A percentile compares a stretch with the other conserved stretches of the same genome.
These are phyloP conservation scores for Basileuterus tristriatus DNA, from an alignment of 2,797 vertebrate genomes.

Conservation along the genomic window DNA sequence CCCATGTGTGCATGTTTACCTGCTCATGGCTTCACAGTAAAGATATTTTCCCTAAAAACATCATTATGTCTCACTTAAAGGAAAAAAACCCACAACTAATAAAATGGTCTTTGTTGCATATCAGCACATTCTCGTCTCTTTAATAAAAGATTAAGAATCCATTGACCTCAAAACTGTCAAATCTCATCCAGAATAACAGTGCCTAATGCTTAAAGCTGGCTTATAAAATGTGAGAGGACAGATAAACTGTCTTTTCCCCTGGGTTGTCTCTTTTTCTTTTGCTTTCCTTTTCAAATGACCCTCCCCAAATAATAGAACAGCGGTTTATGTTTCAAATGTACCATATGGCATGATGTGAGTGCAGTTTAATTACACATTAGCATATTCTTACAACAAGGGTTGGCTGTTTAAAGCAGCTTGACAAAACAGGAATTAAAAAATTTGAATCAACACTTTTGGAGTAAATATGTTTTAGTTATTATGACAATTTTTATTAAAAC, in stretches of 20 bases:
- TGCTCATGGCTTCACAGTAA: background rate
- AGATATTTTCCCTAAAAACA: constrained; percentile 21
- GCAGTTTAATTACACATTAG: constrained; percentile 81
- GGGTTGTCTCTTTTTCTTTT: constrained; percentile 65
- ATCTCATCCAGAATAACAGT: constrained; percentile 49
- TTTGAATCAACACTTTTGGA: constrained; percentile 58
- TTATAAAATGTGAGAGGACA: constrained; percentile 69
- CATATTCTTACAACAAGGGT: constrained; percentile 76
- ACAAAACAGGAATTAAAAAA: constrained; percentile 76
- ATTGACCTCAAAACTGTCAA: constrained; percentile 58
- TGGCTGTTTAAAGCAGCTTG: constrained; percentile 74
- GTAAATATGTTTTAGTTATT: constrained; percentile 41
- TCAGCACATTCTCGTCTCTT: constrained; percentile 1
- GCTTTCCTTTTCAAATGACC: constrained; percentile 57
- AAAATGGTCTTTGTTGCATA: constrained; percentile 38
- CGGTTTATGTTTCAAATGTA: constrained; percentile 78
- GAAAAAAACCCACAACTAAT: background rate
- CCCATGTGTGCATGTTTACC: background rate
- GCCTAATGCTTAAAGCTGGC: constrained; percentile 52
- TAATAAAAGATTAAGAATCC: constrained; percentile 41
- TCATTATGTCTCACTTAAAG: constrained; percentile 17
- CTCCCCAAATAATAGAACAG: constrained; percentile 71
- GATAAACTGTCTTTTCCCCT: constrained; percentile 73
- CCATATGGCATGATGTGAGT: constrained; percentile 78
- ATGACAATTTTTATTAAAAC: background rate